Base-by-base conservation (phyloP, 2,113 vertebrate genomes). In the Arenaria interpres region DNA sequence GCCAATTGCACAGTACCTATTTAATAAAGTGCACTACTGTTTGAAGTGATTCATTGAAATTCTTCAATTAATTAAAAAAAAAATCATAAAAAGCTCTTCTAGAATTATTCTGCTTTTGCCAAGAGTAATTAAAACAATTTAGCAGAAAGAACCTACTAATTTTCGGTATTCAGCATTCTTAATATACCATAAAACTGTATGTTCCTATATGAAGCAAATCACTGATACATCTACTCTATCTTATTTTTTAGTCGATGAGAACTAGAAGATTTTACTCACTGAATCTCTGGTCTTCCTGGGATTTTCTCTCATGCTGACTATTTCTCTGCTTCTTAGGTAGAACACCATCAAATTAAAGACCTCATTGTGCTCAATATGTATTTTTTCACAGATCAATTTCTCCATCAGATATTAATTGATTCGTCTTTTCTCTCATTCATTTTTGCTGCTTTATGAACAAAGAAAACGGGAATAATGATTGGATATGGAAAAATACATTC, bases 41-140 rank as follows among this genome's bases (percentile, higher is more conserved):
- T 96, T 56, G 28, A 76, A 91, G 62, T 32, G 33, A 57, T 88
- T 82, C 57, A 87, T 94, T 89, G 72, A 73, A 89, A 93, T 91
- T 88, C 85, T 77, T 94, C 91, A 89, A 75, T 85, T 94, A 91
- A 94, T 90, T 93, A 14, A 9, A 56, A 90, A 94, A 81, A 83
- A 85, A 78, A 18, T 19, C 5, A 74, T 78, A n/a, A 74, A 94
- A 91, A 85, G n/a, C 67, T 82, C 56, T 79, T 77, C 48, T 33
- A 35, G 69, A 75, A 85, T 90, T 92, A 78, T 89, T 60, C 23
- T 60, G 46, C 8, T 35, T 68, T 75, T 86, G 81, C 74, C 66
- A 91, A 94, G 62, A 88, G 76, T 67, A 84, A 85, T 97, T 94
- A 88, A 56, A 96, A 93, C 39, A 68, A 48, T 88, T 91, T 85